Base-by-base conservation (phyloP, 2,888 invertebrate species). In the Drosophila setosimentum region DNA sequence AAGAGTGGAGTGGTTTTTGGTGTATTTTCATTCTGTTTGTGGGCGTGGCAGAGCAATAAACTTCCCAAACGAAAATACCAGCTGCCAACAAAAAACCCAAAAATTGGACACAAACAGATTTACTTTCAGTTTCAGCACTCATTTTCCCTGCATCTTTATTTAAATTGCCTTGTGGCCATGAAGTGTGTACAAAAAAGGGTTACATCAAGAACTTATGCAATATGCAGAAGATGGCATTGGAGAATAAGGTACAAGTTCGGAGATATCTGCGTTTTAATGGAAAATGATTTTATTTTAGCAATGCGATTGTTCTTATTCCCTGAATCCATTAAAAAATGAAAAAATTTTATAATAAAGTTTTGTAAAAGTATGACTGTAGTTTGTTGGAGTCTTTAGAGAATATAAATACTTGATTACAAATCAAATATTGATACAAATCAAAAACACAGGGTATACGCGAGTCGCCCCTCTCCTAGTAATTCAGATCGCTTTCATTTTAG, bases 71-170 rank as follows among this genome's bases (percentile, higher is more conserved):
- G 16, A n/a, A 3, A 37, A 37, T 21, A 54, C 50, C 69, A 66
- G 66, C 61, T 65, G 72, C 51, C 49, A 68, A 32, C 11, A 50
- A 16, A 53, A 65, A 80, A 58, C 59, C 72, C 7, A 21, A 57
- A 76, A 85, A 76, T 48, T 72, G 68, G 66, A 66, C 83, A 68
- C 65, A 78, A 63, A 67, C 69, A 62, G 86, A 87, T 85, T 82
- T 78, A 68, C 83, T 78, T 66, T 55, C 79, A 73, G 64, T 70
- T 75, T 79, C 42, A 27, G 21, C 30, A 35, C 27, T 24, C 37
- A 5, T 27, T 59, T 57, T 51, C 13, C 35, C 16, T 6, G 18
- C 8, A 35, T 37, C 33, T 16, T 10, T 11, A 16, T 33, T 21
- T n/a, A 2, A 32, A 35, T 27, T 27, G 32, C 32, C n/a, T 13